Evolutionary conservation across 64 coral and sea anemone genomes (phyloP), one percentile per base, ranked within the genome.

Genomic region (Montipora foliosa): DNA sequence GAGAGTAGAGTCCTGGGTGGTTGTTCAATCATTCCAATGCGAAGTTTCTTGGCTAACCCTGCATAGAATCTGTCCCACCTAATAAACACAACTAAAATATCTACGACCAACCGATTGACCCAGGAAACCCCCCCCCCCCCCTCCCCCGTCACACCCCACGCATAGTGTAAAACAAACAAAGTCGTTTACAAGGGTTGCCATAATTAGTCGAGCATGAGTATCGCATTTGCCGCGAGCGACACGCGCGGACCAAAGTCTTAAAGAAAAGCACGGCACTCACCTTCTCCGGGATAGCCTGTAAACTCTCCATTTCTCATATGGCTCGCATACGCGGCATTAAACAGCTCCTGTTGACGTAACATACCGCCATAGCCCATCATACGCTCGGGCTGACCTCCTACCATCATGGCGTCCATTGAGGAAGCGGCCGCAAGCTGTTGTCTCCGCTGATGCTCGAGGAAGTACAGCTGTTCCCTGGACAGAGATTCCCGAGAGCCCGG

Each of bases 271-370:
- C 29, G 55, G 44, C 52, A 5, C 83, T 73, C 15, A 88, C 92
- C 92, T 88, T 87, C 82, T 55, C 75, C 59, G 19, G 81, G 70
- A 61, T 50, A 87, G 48, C 83, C 74, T 0, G 75, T 55, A 74
- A 73, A 87, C 37, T 93, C 84, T 25, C 92, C 92, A 51, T 93
- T 93, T 25, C 92, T 85, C 92, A 93, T 81, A 4, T 87, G 92
- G 73, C 77, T 88, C 20, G 83, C 92, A 50, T 93, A 93, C 21
- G 86, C 86, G 5, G 92, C 92, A 44, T 93, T 77, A 73, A 93
- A 81, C 19, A 88, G n/a, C 59, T 93, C 82, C 10, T 92, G 90
- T 16, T 93, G 91, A 80, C 83, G 92, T 74, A 93, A 74, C 92
- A 93, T 93, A 50, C 92, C 76, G 69, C 83, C 75, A 49, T 74